Base-by-base conservation (phyloP, 2,888 invertebrate genomes). In the Pardosa pseudoannulata region DNA sequence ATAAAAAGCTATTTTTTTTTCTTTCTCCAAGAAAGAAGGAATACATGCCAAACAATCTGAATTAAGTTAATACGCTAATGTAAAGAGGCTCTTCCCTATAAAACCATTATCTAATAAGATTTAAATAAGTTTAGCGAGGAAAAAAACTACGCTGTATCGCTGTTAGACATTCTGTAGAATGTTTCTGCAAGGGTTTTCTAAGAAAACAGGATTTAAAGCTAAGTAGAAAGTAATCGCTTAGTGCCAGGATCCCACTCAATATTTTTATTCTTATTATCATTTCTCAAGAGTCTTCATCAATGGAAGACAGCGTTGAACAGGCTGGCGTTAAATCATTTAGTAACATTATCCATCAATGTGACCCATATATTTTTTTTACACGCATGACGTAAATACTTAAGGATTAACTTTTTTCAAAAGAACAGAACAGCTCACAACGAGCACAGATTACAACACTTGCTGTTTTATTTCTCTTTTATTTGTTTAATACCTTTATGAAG, bases 171-270 rank as follows among this genome's bases (percentile, higher is more conserved):
- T 73, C n/a, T 27, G 23, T 36, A 19, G 16, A 5, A 64, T 74
- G 28, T 29, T 73, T 65, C 68, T 13, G 29, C 13, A 81, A 36
- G 67, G 31, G 74, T 27, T 75, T 82, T 70, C 36, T 56, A 62
- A 67, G 80, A 81, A 82, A 82, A 82, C 82, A 75, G 27, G 70
- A 82, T 82, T 75, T 75, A 75, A 75, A 41, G 73, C 75, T 75
- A 82, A 68, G 71, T 67, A 75, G 64, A 29, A 82, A 31, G 29
- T 75, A 82, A 82, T 75, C 75, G 70, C 70, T 31, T 56, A 75
- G 31, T 39, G 62, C 64, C 64, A 75, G 46, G 64, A 32, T 31
- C 27, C 28, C 32, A n/a, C 28, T n/a, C 3, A 41, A 28, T n/a
- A 23, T 28, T 68, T 64, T 70, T 9, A 28, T 23, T 62, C 64